Evolutionary conservation across 2,888 invertebrate genomes (phyloP), one percentile per base, ranked within the genome.

Genomic region (Drosophila quinaria): DNA sequence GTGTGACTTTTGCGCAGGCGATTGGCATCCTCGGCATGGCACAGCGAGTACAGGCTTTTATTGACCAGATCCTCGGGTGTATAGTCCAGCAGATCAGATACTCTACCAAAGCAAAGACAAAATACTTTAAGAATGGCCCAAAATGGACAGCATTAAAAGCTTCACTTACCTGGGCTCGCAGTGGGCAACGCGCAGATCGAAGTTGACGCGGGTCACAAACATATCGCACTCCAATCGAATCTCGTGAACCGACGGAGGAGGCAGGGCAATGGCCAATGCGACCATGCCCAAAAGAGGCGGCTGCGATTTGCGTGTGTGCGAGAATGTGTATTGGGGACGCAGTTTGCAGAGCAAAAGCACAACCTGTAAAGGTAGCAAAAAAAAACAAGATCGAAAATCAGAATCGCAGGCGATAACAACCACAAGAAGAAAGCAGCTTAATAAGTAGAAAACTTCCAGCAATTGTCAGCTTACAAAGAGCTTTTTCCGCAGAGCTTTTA

Each of bases 221-320:
- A 97, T 97, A 92, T 98, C 98, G 60, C 97, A 95, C 93, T 98
- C 98, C 86, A 99, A 94, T 84, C 98, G 95, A 87, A 98, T 98
- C 94, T 99, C 99, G 92, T 99, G 98, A 78, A 99, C 98, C 77
- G 98, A 98, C 11, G 99, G 98, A 11, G 99, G 98, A 49, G 99
- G 99, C 80, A 99, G 94, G 10, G 98, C 99, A 83, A 99, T 98
- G 80, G 98, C 99, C 87, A 99, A 92, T 4, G 97, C 98, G 65
- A 98, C 98, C 96, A 98, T 97, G 25, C 98, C 98, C 84, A 99
- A 93, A 33, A 98, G 94, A 8, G 97, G 96, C 13, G 97, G 97
- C 56, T 97, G 96, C 0, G 96, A 95, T 93, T 98, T 98, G 90
- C 98, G 95, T 80, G 96, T 96, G 93, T 98, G 97, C 11, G 97